Evolutionary conservation across 2,888 invertebrate species (phyloP).

Genomic region (Hermaeophaga mercurialis): DNA sequence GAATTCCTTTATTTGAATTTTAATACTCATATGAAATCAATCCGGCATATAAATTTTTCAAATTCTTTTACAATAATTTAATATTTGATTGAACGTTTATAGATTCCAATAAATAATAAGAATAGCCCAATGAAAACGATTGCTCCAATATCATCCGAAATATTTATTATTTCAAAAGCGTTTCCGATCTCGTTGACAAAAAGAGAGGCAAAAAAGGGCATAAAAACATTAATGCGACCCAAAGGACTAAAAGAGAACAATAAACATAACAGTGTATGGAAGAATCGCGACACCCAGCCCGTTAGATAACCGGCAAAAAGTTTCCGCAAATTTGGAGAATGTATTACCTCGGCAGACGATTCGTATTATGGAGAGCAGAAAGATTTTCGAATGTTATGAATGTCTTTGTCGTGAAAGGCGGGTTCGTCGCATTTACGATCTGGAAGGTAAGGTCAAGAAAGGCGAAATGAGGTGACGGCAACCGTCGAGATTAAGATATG

Average conservation of each 20-base stretch:
- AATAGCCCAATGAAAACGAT: too few species aligned
- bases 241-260: constrained; percentile 23
- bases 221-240: constrained; percentile 18
- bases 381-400: constrained; percentile 24
- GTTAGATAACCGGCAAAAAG: constrained; percentile 28
- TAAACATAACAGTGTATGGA: constrained; percentile 19
- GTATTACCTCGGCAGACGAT: constrained; percentile 25
- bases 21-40: too few species aligned
- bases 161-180: too few species aligned
- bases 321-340: constrained; percentile 20
- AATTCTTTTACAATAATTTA: too few species aligned
- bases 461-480: constrained; percentile 13
- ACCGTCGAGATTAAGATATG: constrained; percentile 30
- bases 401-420: constrained; percentile 17
- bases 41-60: too few species aligned
- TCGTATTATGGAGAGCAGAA: constrained; percentile 16
- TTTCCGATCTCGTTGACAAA: too few species aligned
- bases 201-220: background rate
- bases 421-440: constrained; percentile 24
- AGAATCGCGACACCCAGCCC: constrained; percentile 26
- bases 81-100: too few species aligned
- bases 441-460: constrained; percentile 28
- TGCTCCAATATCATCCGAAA: too few species aligned
- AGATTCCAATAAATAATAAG: too few species aligned
- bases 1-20: too few species aligned